Percentiles rank a stretch among this genome's conserved stretches.
Evolutionary conservation across 2,113 vertebrate genomes (phyloP).

Genomic region (Plecturocebus donacophilus): DNA sequence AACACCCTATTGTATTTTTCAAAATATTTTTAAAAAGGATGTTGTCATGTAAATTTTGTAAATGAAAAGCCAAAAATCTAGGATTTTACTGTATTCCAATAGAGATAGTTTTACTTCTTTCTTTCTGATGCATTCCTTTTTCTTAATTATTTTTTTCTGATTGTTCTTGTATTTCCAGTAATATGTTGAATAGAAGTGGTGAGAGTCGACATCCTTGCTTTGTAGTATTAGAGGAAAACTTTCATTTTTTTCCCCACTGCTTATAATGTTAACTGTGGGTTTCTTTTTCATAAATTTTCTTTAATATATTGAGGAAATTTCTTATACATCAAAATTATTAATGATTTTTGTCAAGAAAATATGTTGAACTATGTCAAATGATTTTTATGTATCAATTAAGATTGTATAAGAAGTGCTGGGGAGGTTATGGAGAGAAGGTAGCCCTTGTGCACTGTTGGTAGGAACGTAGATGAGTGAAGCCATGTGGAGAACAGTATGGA

Average conservation of each 20-base stretch:
- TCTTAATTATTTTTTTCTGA: not conserved
- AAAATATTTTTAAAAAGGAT: not conserved
- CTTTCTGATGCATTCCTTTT: not conserved
- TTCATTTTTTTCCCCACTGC: not conserved
- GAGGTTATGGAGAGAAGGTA: not conserved
- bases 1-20: not conserved
- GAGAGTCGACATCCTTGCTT: too few relatives aligned
- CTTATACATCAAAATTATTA: not conserved
- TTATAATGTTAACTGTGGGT: not conserved
- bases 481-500: not conserved
- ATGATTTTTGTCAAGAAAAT: not conserved
- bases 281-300: not conserved
- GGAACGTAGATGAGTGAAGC: not conserved
- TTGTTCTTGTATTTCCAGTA: not conserved
- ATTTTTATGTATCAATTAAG: not conserved
- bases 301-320: not conserved
- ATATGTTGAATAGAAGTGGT: not conserved
- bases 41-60: not conserved
- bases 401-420: not conserved
- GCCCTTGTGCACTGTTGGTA: not conserved
- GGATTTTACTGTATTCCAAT: not conserved
- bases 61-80: not conserved
- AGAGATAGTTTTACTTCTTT: not conserved
- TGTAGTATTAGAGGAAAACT: not conserved
- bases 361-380: not conserved